Conservation (phyloP, 2,888 invertebrate genomes). For the Phyto melanocephala region DNA sequence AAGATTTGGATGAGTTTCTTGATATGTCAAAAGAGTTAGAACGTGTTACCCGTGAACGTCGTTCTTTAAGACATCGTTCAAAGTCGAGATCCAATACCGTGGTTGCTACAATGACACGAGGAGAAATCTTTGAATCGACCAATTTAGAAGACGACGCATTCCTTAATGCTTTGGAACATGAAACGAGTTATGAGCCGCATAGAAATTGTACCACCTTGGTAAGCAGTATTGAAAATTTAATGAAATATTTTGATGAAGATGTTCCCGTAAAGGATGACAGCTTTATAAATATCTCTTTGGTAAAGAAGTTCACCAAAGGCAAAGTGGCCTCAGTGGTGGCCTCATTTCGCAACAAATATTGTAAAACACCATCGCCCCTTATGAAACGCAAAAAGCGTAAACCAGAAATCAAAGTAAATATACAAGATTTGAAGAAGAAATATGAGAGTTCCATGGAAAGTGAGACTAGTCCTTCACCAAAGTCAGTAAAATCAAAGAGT, state of each 20-base stretch:
- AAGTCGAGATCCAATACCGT: slow-evolving; percentile 59
- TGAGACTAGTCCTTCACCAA: background rate
- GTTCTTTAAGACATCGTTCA: slow-evolving; percentile 45
- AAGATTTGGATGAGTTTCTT: slow-evolving; percentile 71
- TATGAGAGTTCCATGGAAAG: slow-evolving; percentile 67
- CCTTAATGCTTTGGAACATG: slow-evolving; percentile 68
- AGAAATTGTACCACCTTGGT: slow-evolving; percentile 17
- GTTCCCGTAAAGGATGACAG: slow-evolving; percentile 64
- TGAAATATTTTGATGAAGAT: slow-evolving; percentile 75
- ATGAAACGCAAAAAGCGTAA: slow-evolving; percentile 33
- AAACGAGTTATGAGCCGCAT: slow-evolving; percentile 66
- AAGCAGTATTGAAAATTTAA: slow-evolving; percentile 69
- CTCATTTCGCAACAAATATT: slow-evolving; percentile 66
- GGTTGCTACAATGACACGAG: slow-evolving; percentile 70
- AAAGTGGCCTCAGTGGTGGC: slow-evolving; percentile 71
- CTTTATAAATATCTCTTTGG: slow-evolving; percentile 63
- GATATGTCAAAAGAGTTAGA: slow-evolving; percentile 72
- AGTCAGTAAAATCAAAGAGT: slow-evolving; percentile 41
- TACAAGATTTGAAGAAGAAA: slow-evolving; percentile 70
- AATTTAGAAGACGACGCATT: slow-evolving; percentile 72
- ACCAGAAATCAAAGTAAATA: slow-evolving; percentile 46
- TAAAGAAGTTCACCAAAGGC: slow-evolving; percentile 56
- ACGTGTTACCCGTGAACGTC: slow-evolving; percentile 63
- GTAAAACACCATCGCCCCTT: slow-evolving; percentile 29
- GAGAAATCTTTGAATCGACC: slow-evolving; percentile 73